Evolutionary conservation across 2,113 vertebrate genomes (phyloP).

Genomic region (Mirza zaza): DNA sequence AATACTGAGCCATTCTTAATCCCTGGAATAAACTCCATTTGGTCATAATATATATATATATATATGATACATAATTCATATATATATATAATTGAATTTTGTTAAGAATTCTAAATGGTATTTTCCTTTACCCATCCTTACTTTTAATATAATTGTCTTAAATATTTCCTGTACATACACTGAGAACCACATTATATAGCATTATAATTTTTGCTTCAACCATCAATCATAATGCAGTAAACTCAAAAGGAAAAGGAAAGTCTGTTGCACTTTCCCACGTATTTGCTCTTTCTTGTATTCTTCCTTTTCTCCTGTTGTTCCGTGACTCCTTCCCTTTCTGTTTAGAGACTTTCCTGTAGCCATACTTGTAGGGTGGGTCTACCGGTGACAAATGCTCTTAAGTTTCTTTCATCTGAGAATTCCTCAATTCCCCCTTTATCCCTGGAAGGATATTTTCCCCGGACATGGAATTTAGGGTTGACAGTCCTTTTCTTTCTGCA

Average conservation of each 20-base stretch:
- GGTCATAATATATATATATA: too few species aligned
- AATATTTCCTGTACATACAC: not conserved
- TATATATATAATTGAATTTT: not conserved
- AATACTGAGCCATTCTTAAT: not conserved
- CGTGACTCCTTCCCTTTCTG: too few species aligned
- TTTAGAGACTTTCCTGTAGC: not conserved
- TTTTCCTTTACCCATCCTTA: not conserved
- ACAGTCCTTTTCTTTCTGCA: not conserved
- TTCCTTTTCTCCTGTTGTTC: not conserved
- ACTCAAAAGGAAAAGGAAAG: not conserved
- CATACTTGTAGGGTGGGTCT: not conserved
- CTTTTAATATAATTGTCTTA: not conserved
- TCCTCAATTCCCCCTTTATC: not conserved
- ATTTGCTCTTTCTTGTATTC: not conserved
- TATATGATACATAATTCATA: too few species aligned
- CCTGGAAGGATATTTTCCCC: not conserved
- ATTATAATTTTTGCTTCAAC: not conserved
- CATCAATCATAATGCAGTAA: not conserved
- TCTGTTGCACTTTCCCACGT: not conserved
- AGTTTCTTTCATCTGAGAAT: not conserved
- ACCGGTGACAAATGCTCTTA: not conserved
- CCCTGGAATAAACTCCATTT: not conserved
- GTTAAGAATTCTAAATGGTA: not conserved
- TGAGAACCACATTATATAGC: not conserved
- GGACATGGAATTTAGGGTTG: too few species aligned